Evolutionary conservation across 2,797 vertebrate species (phyloP).

Genomic region (Onychomys arenicola): DNA sequence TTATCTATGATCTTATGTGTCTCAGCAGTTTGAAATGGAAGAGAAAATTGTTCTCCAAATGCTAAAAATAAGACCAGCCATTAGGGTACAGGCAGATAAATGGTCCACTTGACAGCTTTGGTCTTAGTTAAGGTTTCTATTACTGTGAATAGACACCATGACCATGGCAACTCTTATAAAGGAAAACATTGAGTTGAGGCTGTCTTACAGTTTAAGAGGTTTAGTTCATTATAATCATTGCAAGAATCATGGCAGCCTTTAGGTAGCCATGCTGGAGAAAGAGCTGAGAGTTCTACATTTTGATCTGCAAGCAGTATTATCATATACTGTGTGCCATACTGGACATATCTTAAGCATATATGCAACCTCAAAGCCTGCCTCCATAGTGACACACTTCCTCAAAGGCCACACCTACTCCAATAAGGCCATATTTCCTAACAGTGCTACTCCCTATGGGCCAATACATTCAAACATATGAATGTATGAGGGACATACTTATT

Average conservation of each 20-base stretch:
- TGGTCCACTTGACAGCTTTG: not conserved
- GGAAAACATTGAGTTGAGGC: not conserved
- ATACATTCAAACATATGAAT: not conserved
- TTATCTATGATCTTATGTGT: not conserved
- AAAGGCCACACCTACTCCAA: not conserved
- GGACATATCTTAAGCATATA: not conserved
- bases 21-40: not conserved
- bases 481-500: not conserved
- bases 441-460: not conserved
- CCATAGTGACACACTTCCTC: not conserved
- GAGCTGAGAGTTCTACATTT: not conserved
- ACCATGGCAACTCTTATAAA: not conserved
- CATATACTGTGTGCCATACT: not conserved
- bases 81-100: not conserved
- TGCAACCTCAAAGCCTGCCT: not conserved
- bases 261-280: not conserved
- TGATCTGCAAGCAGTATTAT: not conserved
- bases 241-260: not conserved
- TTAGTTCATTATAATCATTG: not conserved
- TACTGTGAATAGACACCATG: not conserved
- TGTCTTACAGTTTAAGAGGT: not conserved
- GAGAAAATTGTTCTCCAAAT: not conserved
- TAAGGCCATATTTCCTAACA: not conserved
- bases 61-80: not conserved
- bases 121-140: not conserved